phyloP scores from a whole-genome alignment of 2,797 vertebrate genomes.

The Sebastes jordani region DNA sequence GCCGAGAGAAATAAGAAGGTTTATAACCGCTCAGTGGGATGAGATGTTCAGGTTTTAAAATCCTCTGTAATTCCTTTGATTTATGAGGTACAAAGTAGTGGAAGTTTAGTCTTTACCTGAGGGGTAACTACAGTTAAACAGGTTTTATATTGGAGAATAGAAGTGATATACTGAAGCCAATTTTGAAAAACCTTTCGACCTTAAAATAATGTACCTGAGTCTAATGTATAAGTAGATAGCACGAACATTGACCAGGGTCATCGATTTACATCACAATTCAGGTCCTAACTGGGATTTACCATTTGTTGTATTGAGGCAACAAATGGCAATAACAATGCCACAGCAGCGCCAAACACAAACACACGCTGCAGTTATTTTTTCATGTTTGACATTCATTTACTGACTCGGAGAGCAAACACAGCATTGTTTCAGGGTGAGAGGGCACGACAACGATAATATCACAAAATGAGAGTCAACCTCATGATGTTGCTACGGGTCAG shows the following conservation, averaged over 20 bases:
- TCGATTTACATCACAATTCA: not conserved
- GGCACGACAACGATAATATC: not conserved
- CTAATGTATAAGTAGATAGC: not conserved
- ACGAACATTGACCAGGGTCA: not conserved
- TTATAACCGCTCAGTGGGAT: too few species aligned
- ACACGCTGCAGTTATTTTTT: conserved; percentile 18
- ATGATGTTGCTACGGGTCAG: not conserved
- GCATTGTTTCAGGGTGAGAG: not conserved
- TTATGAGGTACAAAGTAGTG: not conserved
- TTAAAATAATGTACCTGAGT: not conserved
- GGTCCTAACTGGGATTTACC: not conserved
- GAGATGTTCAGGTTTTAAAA: not conserved
- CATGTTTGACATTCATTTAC: not conserved
- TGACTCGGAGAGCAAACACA: not conserved
- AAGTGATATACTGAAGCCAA: not conserved
- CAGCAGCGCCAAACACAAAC: conserved; percentile 22
- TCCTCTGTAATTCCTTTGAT: not conserved
- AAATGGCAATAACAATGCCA: not conserved
- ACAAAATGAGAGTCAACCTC: not conserved
- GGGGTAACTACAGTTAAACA: not conserved
- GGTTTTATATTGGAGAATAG: not conserved
- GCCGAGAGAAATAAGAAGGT: too few species aligned
- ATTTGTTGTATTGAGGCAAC: not conserved
- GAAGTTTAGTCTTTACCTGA: not conserved
- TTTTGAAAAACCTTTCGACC: not conserved